Base-by-base conservation (phyloP, 2,888 invertebrate species). In the Emmelina monodactyla region DNA sequence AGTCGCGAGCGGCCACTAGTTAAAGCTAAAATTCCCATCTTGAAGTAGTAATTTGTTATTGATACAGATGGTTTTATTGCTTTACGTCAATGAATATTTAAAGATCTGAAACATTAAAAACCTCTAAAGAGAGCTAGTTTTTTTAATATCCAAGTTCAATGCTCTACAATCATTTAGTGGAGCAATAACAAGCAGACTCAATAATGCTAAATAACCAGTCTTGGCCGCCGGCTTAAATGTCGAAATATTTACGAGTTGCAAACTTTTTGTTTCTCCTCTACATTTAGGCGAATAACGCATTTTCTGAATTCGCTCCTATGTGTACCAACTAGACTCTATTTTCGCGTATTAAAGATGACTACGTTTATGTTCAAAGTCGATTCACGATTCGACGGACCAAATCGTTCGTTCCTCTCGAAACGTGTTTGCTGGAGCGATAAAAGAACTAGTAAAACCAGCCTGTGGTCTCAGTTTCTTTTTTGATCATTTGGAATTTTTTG, bases 171-270 rank as follows among this genome's bases (percentile, higher is more conserved):
- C 55, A 60, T 55, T 63, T 53, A 57, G 55, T 58, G 48, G 45
- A 58, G 63, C 59, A 61, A 64, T 68, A 59, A 61, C 58, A 51
- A 60, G 55, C 53, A 56, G 51, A 55, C 63, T 66, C 60, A 64
- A 67, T 63, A 67, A 65, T 59, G 62, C 62, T 62, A 66, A 67
- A 67, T 61, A 68, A 68, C 64, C 52, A 62, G 25, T n/a, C 9
- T 51, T 58, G 47, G 63, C 60, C 53, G 44, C 55, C 53, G 52
- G 66, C 62, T 57, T 63, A 67, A 64, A 66, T 67, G 63, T 61
- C 62, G 64, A 68, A 71, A 67, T 69, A 58, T 70, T 71, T 67
- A 71, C 62, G 59, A 65, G 63, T 55, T 57, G 52, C 47, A 43
- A 53, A 56, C 60, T 63, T 71, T 70, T 69, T 67, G 61, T 60